Base-by-base conservation (phyloP, 2,888 invertebrate species). In the Campoplex capitator region DNA sequence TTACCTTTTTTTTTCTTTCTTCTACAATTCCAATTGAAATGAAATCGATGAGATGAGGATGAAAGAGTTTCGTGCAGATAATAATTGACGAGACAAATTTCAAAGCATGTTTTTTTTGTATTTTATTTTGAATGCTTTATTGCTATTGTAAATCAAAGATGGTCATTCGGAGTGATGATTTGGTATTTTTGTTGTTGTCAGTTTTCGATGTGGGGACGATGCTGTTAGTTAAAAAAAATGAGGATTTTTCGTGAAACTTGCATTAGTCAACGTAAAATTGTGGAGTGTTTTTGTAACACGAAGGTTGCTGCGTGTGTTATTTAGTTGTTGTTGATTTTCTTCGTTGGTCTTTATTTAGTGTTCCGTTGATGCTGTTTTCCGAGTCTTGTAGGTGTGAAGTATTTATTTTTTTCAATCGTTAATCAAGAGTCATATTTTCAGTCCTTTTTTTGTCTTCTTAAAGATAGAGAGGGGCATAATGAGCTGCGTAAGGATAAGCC, bases 401-500 rank as follows among this genome's bases (percentile, higher is more conserved):
- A 23, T 23, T 23, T 23, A 0, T 23, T 23, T 48, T 51, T 18
- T 6, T 56, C 23, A 58, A 62, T 16, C 23, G 51, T 45, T 70
- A 73, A 73, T 62, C 32, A 62, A 7, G 62, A 23, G 68, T 70
- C 23, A 48, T 74, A 6, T 28, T 48, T 62, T 42, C 48, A 38
- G 8, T 56, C 8, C 13, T 56, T 28, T 16, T 3, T 18, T 38
- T 38, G 0, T 38, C 38, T 58, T 9, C 56, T 84, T 80, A 80
- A 38, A 84, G 71, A 54, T 68, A 51, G 32, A 80, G 76, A 16
- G 84, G 74, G 32, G 75, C 71, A 56, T 88, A 83, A 13, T 89
- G 87, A 2, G 93, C 93, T n/a, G 93, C 86, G 90, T 89, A 88
- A 85, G 91, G 86, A 51, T 81, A 84, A 1, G 86, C 83, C 77